Base-by-base conservation (phyloP, 2,888 invertebrate genomes). In the Allolobophora icterica region DNA sequence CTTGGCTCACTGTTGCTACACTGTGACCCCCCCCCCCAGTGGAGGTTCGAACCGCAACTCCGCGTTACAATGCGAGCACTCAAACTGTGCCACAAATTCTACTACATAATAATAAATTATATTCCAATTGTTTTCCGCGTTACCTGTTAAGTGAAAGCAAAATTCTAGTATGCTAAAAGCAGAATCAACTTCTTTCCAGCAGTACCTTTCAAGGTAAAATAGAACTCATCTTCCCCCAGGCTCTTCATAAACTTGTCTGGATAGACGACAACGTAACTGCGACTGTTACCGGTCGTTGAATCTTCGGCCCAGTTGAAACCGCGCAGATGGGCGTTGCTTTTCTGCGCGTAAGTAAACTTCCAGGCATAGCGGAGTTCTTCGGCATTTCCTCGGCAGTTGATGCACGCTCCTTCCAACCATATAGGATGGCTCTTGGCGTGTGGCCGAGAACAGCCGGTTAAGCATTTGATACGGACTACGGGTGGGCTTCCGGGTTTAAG, bases 261-360 rank as follows among this genome's bases (percentile, higher is more conserved):
- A 71, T n/a, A n/a, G 71, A 71, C 71, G n/a, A 71, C 71, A 30
- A 71, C 71, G n/a, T 71, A 71, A n/a, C 71, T 71, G 71, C 71
- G 71, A 2, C 13, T n/a, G n/a, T n/a, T 71, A n/a, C 71, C 71
- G 8, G 71, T 71, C 30, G n/a, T 0, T 13, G 71, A 71, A n/a
- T 71, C 71, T n/a, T 71, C 13, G 30, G 30, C 71, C 71, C 71
- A 71, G 71, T 71, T 71, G 71, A 71, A 71, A 71, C n/a, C 8
- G 71, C 71, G 71, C 30, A 71, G 71, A 13, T 71, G 71, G 5
- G 71, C 71, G n/a, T 71, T 71, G n/a, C n/a, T 30, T n/a, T 71
- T 30, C 71, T 71, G 71, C n/a, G n/a, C 71, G 71, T 71, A 71
- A n/a, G 8, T 11, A n/a, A 71, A 71, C 30, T 30, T 71, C 71